These are phyloP conservation scores for Rhopalosiphum padi DNA, from an alignment of 1,140 invertebrate species.

Conservation along the genomic window DNA sequence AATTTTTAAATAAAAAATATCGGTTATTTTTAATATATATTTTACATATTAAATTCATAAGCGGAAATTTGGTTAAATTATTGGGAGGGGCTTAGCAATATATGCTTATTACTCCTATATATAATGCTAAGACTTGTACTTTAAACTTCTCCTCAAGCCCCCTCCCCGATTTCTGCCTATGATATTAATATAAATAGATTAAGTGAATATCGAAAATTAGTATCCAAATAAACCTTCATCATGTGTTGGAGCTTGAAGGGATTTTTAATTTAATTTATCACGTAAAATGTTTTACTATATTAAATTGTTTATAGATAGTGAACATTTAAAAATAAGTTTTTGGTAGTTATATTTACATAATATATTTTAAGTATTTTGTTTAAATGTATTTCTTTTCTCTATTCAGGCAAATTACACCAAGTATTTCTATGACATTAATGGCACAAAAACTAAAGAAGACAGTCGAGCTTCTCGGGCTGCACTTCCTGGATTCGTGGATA, in stretches of 20 bases:
- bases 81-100: too few species aligned
- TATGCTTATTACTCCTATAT: too few species aligned
- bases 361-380: neutral
- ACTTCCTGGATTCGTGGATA: conserved; percentile 79
- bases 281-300: neutral
- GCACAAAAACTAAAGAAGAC: conserved; percentile 67
- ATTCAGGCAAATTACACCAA: conserved; percentile 42
- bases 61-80: too few species aligned
- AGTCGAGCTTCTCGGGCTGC: conserved; percentile 65
- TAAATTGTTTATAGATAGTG: neutral
- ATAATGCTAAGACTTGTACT: too few species aligned
- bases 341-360: neutral
- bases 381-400: neutral
- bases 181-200: too few species aligned
- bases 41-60: too few species aligned
- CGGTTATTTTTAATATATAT: neutral
- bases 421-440: conserved; percentile 65
- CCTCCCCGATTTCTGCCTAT: too few species aligned
- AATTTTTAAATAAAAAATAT: neutral
- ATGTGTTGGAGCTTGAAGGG: neutral
- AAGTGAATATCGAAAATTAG: neutral
- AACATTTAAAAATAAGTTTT: neutral
- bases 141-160: too few species aligned
- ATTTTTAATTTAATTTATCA: neutral
- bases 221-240: neutral